Base-by-base conservation (phyloP, 2,797 vertebrate genomes). In the Macropodus opercularis region DNA sequence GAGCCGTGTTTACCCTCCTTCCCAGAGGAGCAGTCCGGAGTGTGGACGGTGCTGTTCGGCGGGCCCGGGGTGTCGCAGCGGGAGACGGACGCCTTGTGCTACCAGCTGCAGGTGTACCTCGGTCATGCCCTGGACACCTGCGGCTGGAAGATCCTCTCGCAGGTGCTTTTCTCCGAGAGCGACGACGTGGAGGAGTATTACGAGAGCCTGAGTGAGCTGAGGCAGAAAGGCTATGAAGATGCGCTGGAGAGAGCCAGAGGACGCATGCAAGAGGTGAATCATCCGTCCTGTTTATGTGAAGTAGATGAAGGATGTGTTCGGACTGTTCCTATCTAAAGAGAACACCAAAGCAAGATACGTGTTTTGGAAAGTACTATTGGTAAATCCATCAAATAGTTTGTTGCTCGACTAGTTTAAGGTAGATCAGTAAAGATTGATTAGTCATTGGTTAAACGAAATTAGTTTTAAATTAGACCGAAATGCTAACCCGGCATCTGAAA, bases 181-280 rank as follows among this genome's bases (percentile, higher is more conserved):
- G 96, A 96, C 19, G 96, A 98, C 84, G 88, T 94, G 0, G 97
- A 99, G 61, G 96, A 98, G 78, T 99, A 98, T 79, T 99, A 99
- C 3, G 96, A 99, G 88, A 98, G 96, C 72, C 89, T 99, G 71
- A 94, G 96, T 9, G 96, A 99, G 81, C 92, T 99, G 79, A 81
- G 95, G 48, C 95, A 94, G 69, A 96, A 96, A 36, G 97, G 97
- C 18, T 96, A 95, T 8, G 96, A 98, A 51, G 96, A 98, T 39
- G 97, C 94, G 18, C 90, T 97, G 53, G 93, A 95, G 72, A 87
- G 95, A 69, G 93, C 95, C 79, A 93, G 94, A 36, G 91, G 84
- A 64, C 87, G 90, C 46, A 94, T 98, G 79, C 95, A 96, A 9
- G 94, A 98, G 96, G 97, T 99, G 69, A 92, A 4, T n/a, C n/a